Evolutionary conservation across 2,888 invertebrate species (phyloP), one percentile per base, ranked within the genome.

Genomic region (Reticulitermes lucifugus): DNA sequence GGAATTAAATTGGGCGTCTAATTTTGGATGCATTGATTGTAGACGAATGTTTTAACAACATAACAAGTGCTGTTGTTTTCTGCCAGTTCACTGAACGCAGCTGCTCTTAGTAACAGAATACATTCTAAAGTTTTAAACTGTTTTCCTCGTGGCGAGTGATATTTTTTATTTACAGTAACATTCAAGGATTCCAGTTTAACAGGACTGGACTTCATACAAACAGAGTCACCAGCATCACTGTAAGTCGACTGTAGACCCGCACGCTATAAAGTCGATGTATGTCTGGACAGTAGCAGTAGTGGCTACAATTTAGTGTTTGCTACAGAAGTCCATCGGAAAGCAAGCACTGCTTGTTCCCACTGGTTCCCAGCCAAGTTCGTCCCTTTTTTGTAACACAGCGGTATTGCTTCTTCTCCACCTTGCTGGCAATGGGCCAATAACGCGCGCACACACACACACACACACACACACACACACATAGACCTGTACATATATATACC

Each of bases 261-360:
- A 35, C 60, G 80, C 80, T 21, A 80, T 80, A 80, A 60, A 80
- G 80, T 80, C 35, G 80, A 80, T 46, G 59, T 59, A 60, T 60
- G 73, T 73, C 29, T 71, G 71, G 73, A 22, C 73, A 41, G 73
- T 73, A 70, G 29, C 6, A 41, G 73, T 35, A 80, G 41, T 60
- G 80, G 73, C 35, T 73, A 80, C 29, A 60, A 80, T 80, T 80
- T 80, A 80, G 60, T 80, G 80, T 80, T 80, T 35, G 80, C 60
- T 41, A 60, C 35, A 60, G 80, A 80, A 79, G 79, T 79, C 29
- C 79, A 51, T 46, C 29, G 79, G 51, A 79, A 80, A 80, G 80
- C 41, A 41, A 73, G 73, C 73, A 41, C 41, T 65, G 79, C 14
- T 25, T 79, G 79, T 55, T 79, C 79, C 77, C 77, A 60, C 51